Evolutionary conservation across 2,888 invertebrate species (phyloP), one percentile per base, ranked within the genome.

Genomic region (Drosophila kambysellisi): DNA sequence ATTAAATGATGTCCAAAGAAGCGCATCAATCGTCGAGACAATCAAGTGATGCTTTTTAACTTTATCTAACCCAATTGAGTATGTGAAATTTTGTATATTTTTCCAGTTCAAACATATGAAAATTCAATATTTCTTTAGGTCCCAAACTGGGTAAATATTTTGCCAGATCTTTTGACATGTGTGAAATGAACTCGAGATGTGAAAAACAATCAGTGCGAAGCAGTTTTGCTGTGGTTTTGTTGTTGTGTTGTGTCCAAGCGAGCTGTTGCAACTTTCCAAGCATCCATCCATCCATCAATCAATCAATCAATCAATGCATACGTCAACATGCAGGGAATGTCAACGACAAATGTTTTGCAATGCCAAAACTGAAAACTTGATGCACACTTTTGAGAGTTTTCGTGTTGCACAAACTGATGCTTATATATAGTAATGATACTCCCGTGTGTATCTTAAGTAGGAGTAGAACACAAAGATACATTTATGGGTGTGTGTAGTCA

Each of bases 241-340:
- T 39, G 43, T 6, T 39, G 43, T 59, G 51, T 57, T 57, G 39
- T 33, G 39, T 46, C 43, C 43, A 30, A 43, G 43, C 58, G 25
- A 48, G 60, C 30, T 66, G 66, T 35, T 50, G 57, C 29, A 39
- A 48, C 61, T 74, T 64, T 48, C 56, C 74, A 54, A 51, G 12
- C 71, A 71, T 57, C 57, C 62, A 70, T 8, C 53, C 75, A 57
- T 48, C 17, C 73, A 71, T 59, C 56, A 52, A 70, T 62, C 35
- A 64, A 70, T 67, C 76, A 75, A 81, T 79, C 80, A 77, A 88
- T 79, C 79, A 88, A 76, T 84, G 85, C 80, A 76, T 77, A 60
- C 39, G 77, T 84, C 88, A 84, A 79, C 57, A 67, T 67, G 54
- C 65, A 59, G 68, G 70, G 67, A 89, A 88, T 77, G 82, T 79